phyloP scores from a whole-genome alignment of 2,888 invertebrate genomes.

The Venustoraphidia nigricollis region DNA sequence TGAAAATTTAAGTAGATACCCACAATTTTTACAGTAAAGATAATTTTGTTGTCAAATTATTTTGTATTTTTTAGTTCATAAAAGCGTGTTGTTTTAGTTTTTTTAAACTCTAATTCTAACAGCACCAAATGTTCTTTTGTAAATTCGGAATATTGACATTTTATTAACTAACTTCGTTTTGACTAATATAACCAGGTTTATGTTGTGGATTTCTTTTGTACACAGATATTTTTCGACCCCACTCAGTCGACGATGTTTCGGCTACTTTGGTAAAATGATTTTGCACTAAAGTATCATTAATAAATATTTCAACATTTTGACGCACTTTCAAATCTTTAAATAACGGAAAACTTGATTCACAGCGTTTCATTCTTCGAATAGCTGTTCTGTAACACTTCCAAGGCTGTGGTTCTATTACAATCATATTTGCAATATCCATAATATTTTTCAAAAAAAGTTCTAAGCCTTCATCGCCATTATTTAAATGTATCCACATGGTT shows the following conservation, averaged over 20 bases:
- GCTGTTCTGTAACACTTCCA: slow-evolving; percentile 76
- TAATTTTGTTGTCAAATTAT: too few species aligned
- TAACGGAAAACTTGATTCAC: slow-evolving; percentile 39
- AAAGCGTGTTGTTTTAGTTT: too few species aligned
- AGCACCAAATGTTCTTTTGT: too few species aligned
- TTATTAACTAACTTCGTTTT: not conserved
- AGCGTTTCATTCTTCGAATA: slow-evolving; percentile 50
- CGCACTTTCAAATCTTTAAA: slow-evolving; percentile 43
- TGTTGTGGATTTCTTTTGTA: slow-evolving; percentile 27
- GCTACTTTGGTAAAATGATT: slow-evolving; percentile 34
- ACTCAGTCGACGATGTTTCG: slow-evolving; percentile 43
- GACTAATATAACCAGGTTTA: not conserved
- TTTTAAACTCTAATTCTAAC: too few species aligned
- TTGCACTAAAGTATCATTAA: slow-evolving; percentile 28
- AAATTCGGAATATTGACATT: too few species aligned
- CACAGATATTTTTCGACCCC: slow-evolving; percentile 54
- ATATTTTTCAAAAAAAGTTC: slow-evolving; percentile 41
- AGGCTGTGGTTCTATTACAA: slow-evolving; percentile 69
- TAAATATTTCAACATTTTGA: slow-evolving; percentile 40
- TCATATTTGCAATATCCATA: slow-evolving; percentile 33
- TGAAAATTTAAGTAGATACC: too few species aligned
- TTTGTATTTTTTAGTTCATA: too few species aligned
- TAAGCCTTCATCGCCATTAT: slow-evolving; percentile 62
- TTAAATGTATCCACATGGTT: slow-evolving; percentile 84
- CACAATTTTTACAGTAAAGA: too few species aligned